Conservation (phyloP, 2,888 invertebrate genomes). For the Acleris emargana region DNA sequence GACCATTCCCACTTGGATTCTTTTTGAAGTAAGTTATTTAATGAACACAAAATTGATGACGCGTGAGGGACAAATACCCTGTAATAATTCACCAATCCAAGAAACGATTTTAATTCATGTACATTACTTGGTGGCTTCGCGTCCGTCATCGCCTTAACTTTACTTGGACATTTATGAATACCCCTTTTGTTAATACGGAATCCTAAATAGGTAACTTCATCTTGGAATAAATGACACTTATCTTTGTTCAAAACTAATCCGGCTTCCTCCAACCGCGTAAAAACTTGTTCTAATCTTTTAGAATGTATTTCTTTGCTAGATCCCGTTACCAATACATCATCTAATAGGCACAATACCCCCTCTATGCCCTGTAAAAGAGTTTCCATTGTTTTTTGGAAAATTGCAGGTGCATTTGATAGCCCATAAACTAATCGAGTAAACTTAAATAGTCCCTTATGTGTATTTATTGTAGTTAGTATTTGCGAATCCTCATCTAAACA, state of each 20-base stretch:
- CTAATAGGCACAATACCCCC: slow-evolving; percentile 9
- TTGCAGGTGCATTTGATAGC: slow-evolving; percentile 12
- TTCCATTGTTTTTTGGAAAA: slow-evolving; percentile 21
- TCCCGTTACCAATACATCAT: slow-evolving; percentile 2
- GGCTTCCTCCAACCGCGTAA: slow-evolving; percentile 4
- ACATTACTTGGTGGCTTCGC: slow-evolving; percentile 12
- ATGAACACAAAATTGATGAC: slow-evolving; percentile 18
- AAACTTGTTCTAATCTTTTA: slow-evolving; percentile 13
- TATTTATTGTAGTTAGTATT: slow-evolving; percentile 9
- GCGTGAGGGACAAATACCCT: slow-evolving; percentile 7
- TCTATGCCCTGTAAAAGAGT: slow-evolving; percentile 8
- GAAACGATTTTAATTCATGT: slow-evolving; percentile 22
- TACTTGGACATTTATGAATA: slow-evolving; percentile 24
- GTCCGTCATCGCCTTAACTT: slow-evolving; percentile 22
- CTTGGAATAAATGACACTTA: slow-evolving; percentile 14
- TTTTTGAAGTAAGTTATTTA: slow-evolving; percentile 36
- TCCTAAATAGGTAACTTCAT: slow-evolving; percentile 22
- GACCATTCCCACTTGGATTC: slow-evolving; percentile 36
- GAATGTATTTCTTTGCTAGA: background rate
- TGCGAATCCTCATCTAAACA: slow-evolving; percentile 12
- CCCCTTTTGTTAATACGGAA: slow-evolving; percentile 19
- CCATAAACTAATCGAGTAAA: slow-evolving; percentile 14
- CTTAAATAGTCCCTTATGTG: slow-evolving; percentile 27
- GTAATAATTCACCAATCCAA: slow-evolving; percentile 23
- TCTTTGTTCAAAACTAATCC: slow-evolving; percentile 9